Evolutionary conservation across 1,140 invertebrate species (phyloP).

Genomic region (Bombyx mandarina): DNA sequence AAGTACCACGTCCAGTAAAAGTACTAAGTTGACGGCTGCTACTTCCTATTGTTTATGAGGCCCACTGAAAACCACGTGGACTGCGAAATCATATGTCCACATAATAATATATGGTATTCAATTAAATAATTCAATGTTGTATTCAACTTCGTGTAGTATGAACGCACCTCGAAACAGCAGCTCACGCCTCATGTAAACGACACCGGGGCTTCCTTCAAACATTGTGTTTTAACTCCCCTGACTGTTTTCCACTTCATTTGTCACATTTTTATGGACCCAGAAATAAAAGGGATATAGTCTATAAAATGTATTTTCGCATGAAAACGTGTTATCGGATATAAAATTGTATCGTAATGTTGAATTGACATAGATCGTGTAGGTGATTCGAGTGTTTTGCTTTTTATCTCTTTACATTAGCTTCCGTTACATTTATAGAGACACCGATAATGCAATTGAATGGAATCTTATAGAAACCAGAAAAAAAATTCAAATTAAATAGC

Average conservation of each 20-base stretch:
- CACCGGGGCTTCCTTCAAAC: slow-evolving; percentile 7
- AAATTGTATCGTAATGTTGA: slow-evolving; percentile 6
- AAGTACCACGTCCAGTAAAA: too few relatives aligned
- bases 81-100: too few relatives aligned
- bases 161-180: not conserved
- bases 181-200: slow-evolving; percentile 11
- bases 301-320: slow-evolving; percentile 3
- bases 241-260: slow-evolving; percentile 15
- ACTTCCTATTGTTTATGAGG: too few relatives aligned
- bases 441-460: too few relatives aligned
- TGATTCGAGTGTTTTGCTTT: not conserved
- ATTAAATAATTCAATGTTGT: too few relatives aligned
- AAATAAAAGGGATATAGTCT: slow-evolving; percentile 5
- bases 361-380: not conserved
- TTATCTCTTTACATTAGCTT: too few relatives aligned
- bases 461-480: too few relatives aligned
- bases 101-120: too few relatives aligned
- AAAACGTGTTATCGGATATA: slow-evolving; percentile 7
- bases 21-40: too few relatives aligned
- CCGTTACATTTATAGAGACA: too few relatives aligned
- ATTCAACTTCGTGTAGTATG: not conserved
- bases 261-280: slow-evolving; percentile 6
- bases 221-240: slow-evolving; percentile 9
- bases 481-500: too few relatives aligned
- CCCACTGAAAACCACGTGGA: too few relatives aligned